Evolutionary conservation across 2,797 vertebrate species (phyloP).

Genomic region (Anisognathus igniventris): DNA sequence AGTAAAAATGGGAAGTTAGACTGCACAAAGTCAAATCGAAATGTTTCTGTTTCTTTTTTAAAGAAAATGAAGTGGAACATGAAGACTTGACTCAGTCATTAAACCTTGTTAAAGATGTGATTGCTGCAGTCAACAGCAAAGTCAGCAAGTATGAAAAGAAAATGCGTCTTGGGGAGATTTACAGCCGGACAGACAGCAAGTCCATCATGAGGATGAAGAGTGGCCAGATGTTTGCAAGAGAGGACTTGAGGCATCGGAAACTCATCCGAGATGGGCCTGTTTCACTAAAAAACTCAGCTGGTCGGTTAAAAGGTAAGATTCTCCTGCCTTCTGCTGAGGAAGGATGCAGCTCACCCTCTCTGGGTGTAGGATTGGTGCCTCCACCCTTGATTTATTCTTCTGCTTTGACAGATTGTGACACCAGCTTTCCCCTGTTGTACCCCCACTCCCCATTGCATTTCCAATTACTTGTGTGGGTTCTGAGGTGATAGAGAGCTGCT

Average conservation of each 20-base stretch:
- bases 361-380: background rate
- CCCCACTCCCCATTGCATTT: accelerated
- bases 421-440: background rate
- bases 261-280: slow-evolving; percentile 89
- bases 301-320: slow-evolving; percentile 85
- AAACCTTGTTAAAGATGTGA: slow-evolving; percentile 85
- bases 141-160: slow-evolving; percentile 94
- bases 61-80: slow-evolving; percentile 86
- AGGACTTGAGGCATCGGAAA: slow-evolving; percentile 88
- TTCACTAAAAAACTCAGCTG: slow-evolving; percentile 83
- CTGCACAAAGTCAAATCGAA: background rate
- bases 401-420: background rate
- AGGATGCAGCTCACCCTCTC: background rate
- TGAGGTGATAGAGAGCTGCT: background rate
- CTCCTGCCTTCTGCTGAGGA: background rate
- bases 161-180: slow-evolving; percentile 87
- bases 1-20: background rate
- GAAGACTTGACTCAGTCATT: slow-evolving; percentile 83
- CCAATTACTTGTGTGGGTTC: background rate
- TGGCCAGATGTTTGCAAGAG: slow-evolving; percentile 92
- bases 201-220: slow-evolving; percentile 96
- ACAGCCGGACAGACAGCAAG: slow-evolving; percentile 88
- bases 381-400: background rate
- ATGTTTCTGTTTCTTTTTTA: background rate
- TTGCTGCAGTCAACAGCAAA: slow-evolving; percentile 88